Percentiles rank a stretch among this genome's conserved stretches.
phyloP scores from a whole-genome alignment of 2,113 vertebrate genomes.

The Mesitornis unicolor region DNA sequence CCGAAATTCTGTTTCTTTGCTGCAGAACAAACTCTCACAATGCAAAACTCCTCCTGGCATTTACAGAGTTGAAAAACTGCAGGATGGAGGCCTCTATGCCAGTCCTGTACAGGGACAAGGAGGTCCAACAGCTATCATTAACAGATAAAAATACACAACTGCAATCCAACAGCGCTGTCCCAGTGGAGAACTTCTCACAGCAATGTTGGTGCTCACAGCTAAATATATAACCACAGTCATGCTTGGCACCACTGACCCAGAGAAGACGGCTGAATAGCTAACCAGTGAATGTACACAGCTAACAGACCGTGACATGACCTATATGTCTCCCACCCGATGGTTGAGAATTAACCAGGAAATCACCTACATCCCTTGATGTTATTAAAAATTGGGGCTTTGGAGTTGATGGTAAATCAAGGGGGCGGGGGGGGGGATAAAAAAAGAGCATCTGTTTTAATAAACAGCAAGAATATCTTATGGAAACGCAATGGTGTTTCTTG shows the following conservation, averaged over 20 bases:
- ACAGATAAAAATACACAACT: background rate
- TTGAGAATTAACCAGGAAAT: slow-evolving; percentile 51
- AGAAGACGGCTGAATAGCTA: slow-evolving; percentile 36
- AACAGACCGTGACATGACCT: slow-evolving; percentile 20
- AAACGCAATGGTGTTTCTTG: slow-evolving; percentile 3
- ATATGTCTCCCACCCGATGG: background rate
- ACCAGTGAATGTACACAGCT: slow-evolving; percentile 15
- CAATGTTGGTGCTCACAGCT: background rate
- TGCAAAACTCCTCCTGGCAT: background rate
- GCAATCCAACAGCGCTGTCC: background rate
- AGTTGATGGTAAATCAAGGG: background rate
- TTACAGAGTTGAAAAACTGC: background rate
- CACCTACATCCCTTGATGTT: background rate
- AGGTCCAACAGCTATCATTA: background rate
- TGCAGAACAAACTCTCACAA: background rate
- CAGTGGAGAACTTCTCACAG: background rate
- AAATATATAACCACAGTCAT: slow-evolving; percentile 35
- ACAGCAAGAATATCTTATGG: background rate
- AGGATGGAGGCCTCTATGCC: background rate
- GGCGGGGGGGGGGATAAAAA: rapidly evolving
- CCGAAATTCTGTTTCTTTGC: background rate
- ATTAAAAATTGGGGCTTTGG: background rate
- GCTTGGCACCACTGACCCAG: slow-evolving; percentile 38
- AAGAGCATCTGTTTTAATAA: slow-evolving; percentile 27
- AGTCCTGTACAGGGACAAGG: background rate